These are phyloP conservation scores for Piliocolobus tephrosceles DNA, from an alignment of 2,113 vertebrate species.

Conservation along the genomic window DNA sequence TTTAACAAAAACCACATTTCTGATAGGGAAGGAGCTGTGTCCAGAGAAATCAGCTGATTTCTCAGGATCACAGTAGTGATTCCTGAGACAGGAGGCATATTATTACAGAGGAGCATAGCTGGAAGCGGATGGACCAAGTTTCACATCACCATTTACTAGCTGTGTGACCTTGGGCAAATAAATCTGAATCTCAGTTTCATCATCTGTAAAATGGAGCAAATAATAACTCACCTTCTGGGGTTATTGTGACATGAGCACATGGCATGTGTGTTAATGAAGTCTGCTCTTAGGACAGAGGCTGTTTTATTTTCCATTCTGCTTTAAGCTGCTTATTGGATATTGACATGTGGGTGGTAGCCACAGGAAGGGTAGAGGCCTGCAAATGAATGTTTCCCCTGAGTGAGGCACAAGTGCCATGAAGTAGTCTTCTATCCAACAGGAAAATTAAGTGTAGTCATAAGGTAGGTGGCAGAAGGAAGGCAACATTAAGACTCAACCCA, in stretches of 20 bases:
- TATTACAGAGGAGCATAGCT: not conserved
- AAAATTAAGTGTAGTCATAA: not conserved
- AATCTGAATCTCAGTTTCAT: not conserved
- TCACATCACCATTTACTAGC: not conserved
- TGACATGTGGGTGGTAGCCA: not conserved
- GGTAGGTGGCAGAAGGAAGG: not conserved
- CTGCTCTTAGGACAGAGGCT: not conserved
- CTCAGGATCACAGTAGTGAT: not conserved
- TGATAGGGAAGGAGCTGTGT: not conserved
- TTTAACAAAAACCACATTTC: not conserved
- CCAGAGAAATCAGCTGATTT: not conserved
- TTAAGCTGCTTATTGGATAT: not conserved
- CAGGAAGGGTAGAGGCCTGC: not conserved
- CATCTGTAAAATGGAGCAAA: not conserved
- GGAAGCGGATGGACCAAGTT: not conserved
- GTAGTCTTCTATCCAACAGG: not conserved
- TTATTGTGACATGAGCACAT: not conserved
- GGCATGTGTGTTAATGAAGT: not conserved
- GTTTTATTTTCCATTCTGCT: not conserved
- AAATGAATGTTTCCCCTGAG: not conserved
- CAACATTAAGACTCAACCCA: not conserved
- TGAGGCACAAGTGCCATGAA: not conserved
- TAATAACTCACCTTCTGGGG: not conserved
- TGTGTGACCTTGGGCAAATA: not conserved
- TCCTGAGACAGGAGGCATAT: not conserved